Conservation (phyloP, 2,113 vertebrate genomes). For the Hypomesus transpacificus region DNA sequence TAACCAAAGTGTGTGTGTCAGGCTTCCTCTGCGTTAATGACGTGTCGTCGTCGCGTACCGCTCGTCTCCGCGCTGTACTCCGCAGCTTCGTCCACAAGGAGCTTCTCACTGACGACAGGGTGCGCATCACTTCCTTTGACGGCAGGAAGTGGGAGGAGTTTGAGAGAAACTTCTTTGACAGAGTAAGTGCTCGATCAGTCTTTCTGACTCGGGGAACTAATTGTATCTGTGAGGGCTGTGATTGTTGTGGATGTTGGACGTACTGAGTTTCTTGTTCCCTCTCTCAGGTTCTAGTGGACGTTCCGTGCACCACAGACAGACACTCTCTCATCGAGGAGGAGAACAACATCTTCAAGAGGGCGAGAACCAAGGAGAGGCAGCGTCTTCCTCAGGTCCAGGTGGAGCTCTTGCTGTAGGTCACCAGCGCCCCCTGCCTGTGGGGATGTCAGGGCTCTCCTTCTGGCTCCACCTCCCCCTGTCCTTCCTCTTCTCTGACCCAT, state of each 20-base stretch:
- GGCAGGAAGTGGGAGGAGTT: conserved; percentile 82
- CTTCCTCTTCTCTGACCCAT: not conserved
- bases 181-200: conserved; percentile 67
- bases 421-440: not conserved
- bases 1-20: conserved; percentile 36
- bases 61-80: conserved; percentile 75
- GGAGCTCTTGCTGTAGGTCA: conserved; percentile 87
- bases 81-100: conserved; percentile 78
- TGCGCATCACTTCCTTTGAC: conserved; percentile 79
- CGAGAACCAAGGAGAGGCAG: conserved; percentile 80
- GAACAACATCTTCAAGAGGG: conserved; percentile 88
- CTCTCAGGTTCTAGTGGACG: conserved; percentile 90
- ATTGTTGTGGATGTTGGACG: not conserved
- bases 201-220: not conserved
- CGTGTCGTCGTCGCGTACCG: conserved; percentile 74
- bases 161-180: conserved; percentile 78
- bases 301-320: conserved; percentile 92
- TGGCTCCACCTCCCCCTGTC: not conserved
- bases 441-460: too few relatives aligned
- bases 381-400: conserved; percentile 84
- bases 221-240: not conserved
- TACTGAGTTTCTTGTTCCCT: not conserved
- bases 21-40: conserved; percentile 85
- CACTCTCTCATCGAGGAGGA: conserved; percentile 85
- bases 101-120: conserved; percentile 52